These are phyloP conservation scores for Phalloptychus januarius DNA, from an alignment of 2,797 vertebrate species.

Conservation along the genomic window DNA sequence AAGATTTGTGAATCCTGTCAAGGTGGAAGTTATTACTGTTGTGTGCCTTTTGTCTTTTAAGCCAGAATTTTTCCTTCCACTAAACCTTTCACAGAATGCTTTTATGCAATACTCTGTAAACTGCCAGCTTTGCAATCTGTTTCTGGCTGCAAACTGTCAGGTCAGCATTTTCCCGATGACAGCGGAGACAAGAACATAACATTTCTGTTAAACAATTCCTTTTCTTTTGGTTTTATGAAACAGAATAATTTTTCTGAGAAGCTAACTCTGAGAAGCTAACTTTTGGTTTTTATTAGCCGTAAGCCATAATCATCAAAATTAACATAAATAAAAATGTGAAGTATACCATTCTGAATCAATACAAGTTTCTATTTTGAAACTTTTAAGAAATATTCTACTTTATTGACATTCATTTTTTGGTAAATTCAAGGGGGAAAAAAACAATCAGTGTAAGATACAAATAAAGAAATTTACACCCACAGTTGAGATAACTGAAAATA, in stretches of 20 bases:
- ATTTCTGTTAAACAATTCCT: background rate
- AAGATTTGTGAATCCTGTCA: background rate
- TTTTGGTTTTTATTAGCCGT: background rate
- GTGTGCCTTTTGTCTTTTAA: background rate
- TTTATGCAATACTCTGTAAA: background rate
- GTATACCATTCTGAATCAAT: background rate
- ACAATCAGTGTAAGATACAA: constrained; percentile 15
- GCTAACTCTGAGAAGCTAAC: background rate
- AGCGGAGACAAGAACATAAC: background rate
- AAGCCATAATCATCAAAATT: background rate
- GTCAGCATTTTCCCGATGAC: background rate
- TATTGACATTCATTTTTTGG: background rate
- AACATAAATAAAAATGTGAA: background rate
- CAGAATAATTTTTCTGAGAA: background rate
- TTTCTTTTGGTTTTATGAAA: background rate
- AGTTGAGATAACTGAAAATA: background rate
- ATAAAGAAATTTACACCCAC: constrained; percentile 1
- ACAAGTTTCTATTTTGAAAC: too few relatives aligned
- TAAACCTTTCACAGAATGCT: background rate
- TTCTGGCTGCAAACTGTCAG: background rate
- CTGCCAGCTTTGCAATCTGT: background rate
- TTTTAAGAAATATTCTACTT: background rate
- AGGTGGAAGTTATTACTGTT: background rate
- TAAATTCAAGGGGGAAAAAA: background rate
- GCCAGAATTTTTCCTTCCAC: background rate